These are phyloP conservation scores for Labia minor DNA, from an alignment of 2,888 invertebrate species.

Conservation along the genomic window DNA sequence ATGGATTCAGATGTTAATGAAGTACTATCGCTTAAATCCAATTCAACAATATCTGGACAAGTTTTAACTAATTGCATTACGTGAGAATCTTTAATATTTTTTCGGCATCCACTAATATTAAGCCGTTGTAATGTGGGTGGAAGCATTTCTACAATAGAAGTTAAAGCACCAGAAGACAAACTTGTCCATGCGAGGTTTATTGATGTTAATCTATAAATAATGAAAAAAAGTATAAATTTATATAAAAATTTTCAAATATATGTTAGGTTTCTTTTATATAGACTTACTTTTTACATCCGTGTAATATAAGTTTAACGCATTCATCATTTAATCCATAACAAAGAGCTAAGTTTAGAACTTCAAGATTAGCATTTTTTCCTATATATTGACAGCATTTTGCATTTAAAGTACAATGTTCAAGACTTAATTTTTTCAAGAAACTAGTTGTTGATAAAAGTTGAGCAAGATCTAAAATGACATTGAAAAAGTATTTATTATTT, in stretches of 20 bases:
- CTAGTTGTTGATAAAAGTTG: conserved; percentile 54
- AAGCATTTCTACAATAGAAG: conserved; percentile 47
- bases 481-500: no score
- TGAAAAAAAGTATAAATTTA: conserved; percentile 22
- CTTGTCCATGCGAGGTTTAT: conserved; percentile 77
- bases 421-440: conserved; percentile 65
- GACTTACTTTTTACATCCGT: conserved; percentile 47
- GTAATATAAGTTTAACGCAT: conserved; percentile 51
- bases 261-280: conserved; percentile 3
- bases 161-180: conserved; percentile 48
- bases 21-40: conserved; percentile 83
- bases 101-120: conserved; percentile 73
- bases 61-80: conserved; percentile 49
- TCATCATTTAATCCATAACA: conserved; percentile 55
- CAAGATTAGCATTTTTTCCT: conserved; percentile 53
- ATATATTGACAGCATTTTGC: conserved; percentile 55
- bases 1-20: conserved; percentile 53
- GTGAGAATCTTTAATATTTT: conserved; percentile 65
- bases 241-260: conserved; percentile 24
- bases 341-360: conserved; percentile 77
- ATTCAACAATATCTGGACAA: conserved; percentile 63
- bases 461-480: conserved; percentile 45
- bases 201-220: conserved; percentile 46
- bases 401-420: conserved; percentile 64
- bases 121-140: conserved; percentile 57